These are phyloP conservation scores for Ctenodactylus gundi DNA, from an alignment of 2,113 vertebrate species.

Conservation along the genomic window DNA sequence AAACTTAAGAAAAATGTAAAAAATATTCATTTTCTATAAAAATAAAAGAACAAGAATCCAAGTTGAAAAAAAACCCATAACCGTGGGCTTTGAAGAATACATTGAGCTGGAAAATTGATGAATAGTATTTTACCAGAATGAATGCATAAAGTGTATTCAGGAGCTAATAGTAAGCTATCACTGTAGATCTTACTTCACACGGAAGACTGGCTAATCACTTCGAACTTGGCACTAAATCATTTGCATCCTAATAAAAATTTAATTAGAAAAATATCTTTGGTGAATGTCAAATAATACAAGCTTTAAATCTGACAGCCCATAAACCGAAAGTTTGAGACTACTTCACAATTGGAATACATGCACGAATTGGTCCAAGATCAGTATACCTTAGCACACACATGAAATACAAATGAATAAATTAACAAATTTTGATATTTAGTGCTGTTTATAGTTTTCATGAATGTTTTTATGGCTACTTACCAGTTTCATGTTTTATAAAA, in stretches of 20 bases:
- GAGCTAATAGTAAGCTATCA: background rate
- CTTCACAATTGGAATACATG: background rate
- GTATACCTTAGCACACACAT: background rate
- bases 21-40: background rate
- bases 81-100: background rate
- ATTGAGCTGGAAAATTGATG: background rate
- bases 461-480: background rate
- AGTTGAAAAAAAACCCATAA: background rate
- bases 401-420: background rate
- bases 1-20: slow-evolving; percentile 1
- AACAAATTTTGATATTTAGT: background rate
- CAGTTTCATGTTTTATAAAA: background rate
- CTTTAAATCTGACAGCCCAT: background rate
- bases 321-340: background rate
- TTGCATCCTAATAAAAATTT: background rate
- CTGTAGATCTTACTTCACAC: background rate
- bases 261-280: background rate
- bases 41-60: background rate
- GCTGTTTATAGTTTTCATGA: background rate
- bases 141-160: background rate
- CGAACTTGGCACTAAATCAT: background rate
- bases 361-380: background rate
- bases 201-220: background rate
- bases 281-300: background rate
- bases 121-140: background rate